phyloP scores from a whole-genome alignment of 2,113 vertebrate species.

The Antennarius striatus region DNA sequence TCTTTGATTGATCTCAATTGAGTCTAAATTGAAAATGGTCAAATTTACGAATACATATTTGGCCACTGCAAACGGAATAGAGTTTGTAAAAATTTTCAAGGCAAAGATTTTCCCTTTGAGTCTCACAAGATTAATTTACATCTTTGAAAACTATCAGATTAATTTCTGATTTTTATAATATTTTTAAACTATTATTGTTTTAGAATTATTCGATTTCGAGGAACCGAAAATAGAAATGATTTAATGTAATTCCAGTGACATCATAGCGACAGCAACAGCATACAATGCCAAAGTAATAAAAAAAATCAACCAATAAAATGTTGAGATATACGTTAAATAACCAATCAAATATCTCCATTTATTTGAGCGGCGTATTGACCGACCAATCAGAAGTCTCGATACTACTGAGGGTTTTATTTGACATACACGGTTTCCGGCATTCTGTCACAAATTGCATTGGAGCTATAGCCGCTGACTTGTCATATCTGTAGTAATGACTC shows the following conservation, averaged over 20 bases:
- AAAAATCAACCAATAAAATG: slow-evolving; percentile 59
- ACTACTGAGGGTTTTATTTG: slow-evolving; percentile 8
- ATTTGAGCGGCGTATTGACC: slow-evolving; percentile 5
- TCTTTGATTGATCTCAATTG: too few species aligned
- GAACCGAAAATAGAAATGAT: neutral
- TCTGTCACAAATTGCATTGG: slow-evolving; percentile 32
- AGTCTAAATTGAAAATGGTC: too few species aligned
- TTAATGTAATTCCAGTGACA: slow-evolving; percentile 5
- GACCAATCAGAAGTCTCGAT: slow-evolving; percentile 30
- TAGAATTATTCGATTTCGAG: neutral
- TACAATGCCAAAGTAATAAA: neutral
- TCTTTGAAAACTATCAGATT: neutral
- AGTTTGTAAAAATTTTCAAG: too few species aligned
- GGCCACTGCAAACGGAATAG: too few species aligned
- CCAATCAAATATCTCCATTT: slow-evolving; percentile 69
- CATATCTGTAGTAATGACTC: slow-evolving; percentile 57
- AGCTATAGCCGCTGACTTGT: neutral
- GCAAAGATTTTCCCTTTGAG: too few species aligned
- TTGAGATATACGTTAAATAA: neutral
- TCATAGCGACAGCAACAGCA: slow-evolving; percentile 27
- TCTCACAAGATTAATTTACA: neutral
- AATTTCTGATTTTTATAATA: too few species aligned
- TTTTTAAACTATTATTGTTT: neutral
- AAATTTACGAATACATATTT: too few species aligned
- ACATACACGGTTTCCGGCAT: slow-evolving; percentile 27